Base-by-base conservation (phyloP, 2,888 invertebrate species). In the Vanessa cardui region DNA sequence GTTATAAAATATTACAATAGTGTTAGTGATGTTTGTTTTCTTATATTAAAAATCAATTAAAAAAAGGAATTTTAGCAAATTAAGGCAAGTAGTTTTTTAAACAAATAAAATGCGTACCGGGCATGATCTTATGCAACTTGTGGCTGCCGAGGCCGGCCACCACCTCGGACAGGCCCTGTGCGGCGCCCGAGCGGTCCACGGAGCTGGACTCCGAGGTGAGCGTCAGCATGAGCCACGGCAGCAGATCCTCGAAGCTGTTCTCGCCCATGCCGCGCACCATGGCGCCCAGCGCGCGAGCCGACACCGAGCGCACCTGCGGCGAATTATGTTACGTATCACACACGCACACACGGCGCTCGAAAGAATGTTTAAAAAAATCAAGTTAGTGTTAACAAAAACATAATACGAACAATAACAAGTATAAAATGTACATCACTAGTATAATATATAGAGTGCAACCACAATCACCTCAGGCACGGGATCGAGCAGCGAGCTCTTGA, bases 181-280 rank as follows among this genome's bases (percentile, higher is more conserved):
- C 99, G 60, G 99, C 99, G 64, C 99, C 99, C 31, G 98, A 98
- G 74, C 97, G 94, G 92, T 99, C 99, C 62, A 99, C 99, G 73
- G 98, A 97, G 84, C 98, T 98, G 39, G 95, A 94, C 90, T 99
- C 99, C 0, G 98, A 98, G 3, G 99, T 98, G 47, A 99, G 94
- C 2, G 98, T 99, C 89, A 98, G 97, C 98, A 99, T 99, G 71
- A 99, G 93, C 99, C 99, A 99, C 20, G 99, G 99, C 77, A 99
- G 93, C 66, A 99, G 94, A 87, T 99, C 98, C 84, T 98, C 98
- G 88, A 99, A 99, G 81, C 98, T 97, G 64, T 96, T 95, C 92
- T 99, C 99, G 39, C 99, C 99, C 97, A 99, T 98, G 75, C 98
- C 99, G 75, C 97, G 95, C 58, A 99, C 98, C 98, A 99, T 99